Percentiles rank a stretch among this genome's conserved stretches.
Conservation (phyloP, 2,888 invertebrate species). For the Andrena chrysosceles region DNA sequence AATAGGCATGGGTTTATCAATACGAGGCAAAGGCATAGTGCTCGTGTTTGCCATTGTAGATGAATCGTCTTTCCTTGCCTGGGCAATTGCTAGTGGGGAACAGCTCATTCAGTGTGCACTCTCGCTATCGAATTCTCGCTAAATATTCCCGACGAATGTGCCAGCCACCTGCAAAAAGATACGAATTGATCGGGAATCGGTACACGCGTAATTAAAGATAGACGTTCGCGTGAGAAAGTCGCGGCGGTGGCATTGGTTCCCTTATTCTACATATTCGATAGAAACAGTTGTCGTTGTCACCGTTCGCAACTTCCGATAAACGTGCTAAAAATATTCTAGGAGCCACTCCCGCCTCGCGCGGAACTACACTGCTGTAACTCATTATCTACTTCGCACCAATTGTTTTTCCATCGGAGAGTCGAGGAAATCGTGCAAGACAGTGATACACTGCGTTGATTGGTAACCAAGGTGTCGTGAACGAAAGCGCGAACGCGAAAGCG, state of each 20-base stretch:
- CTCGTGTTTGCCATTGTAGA: conserved; percentile 22
- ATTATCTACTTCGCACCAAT: background rate
- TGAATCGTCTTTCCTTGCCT: background rate
- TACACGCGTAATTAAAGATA: too few species aligned
- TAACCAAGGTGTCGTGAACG: too few species aligned
- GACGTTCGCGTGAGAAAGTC: too few species aligned
- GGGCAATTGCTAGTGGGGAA: background rate
- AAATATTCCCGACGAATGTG: background rate
- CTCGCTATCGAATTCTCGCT: background rate
- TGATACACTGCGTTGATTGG: too few species aligned
- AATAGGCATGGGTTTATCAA: background rate
- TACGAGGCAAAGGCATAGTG: background rate
- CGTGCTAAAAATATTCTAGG: background rate
- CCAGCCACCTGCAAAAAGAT: background rate
- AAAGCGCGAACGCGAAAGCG: too few species aligned
- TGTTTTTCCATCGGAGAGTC: background rate
- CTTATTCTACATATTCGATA: too few species aligned
- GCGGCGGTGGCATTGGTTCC: too few species aligned
- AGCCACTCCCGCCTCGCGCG: background rate
- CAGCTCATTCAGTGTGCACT: background rate
- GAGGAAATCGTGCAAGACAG: background rate
- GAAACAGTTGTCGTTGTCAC: background rate
- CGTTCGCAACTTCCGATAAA: background rate
- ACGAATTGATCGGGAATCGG: too few species aligned
- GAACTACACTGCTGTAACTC: background rate